Evolutionary conservation across 2,888 invertebrate genomes (phyloP).

Genomic region (Lycophotia porphyrea): DNA sequence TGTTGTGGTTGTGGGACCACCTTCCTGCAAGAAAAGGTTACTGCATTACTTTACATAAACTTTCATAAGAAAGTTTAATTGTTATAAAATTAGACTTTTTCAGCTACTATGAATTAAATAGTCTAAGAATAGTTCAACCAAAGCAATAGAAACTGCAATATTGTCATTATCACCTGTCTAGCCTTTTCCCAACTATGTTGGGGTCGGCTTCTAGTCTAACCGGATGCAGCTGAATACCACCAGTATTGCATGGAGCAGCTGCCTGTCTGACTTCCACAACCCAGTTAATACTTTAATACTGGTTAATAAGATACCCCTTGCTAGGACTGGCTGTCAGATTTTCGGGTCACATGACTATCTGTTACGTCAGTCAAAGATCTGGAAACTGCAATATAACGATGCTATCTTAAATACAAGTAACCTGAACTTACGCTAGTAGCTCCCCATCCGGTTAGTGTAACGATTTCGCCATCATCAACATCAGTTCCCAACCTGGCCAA

Average conservation of each 20-base stretch:
- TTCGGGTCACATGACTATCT: too few relatives aligned
- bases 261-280: too few relatives aligned
- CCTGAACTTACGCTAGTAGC: conserved; percentile 76
- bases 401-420: background rate
- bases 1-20: conserved; percentile 67
- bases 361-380: background rate
- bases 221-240: too few relatives aligned
- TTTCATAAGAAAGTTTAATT: background rate
- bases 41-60: background rate
- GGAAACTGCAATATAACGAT: background rate
- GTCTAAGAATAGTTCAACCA: background rate
- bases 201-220: too few relatives aligned
- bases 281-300: too few relatives aligned
- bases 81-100: background rate
- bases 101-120: background rate
- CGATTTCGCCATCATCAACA: conserved; percentile 70
- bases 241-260: too few relatives aligned
- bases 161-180: background rate
- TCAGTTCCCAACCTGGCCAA: conserved; percentile 67
- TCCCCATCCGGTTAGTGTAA: conserved; percentile 84
- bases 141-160: background rate
- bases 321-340: too few relatives aligned
- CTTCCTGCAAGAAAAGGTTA: conserved; percentile 72
- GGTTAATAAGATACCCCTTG: too few relatives aligned
- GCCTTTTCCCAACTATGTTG: too few relatives aligned